phyloP scores from a whole-genome alignment of 2,888 invertebrate species.

The Dryobotodes eremita region DNA sequence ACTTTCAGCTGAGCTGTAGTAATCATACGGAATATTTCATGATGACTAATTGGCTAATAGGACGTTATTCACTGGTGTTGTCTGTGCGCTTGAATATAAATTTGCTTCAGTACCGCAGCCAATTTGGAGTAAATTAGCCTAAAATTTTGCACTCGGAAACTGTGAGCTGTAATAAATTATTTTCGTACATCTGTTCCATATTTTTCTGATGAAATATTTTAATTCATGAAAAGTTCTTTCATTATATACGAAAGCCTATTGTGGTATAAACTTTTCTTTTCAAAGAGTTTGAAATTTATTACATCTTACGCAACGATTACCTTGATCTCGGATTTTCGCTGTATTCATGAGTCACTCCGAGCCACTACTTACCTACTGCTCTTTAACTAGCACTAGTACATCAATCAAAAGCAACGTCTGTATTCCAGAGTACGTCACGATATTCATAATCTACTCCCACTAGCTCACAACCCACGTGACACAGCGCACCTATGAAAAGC shows the following conservation, averaged over 20 bases:
- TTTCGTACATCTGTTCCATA: slow-evolving; percentile 48
- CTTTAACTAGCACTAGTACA: slow-evolving; percentile 50
- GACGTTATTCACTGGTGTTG: slow-evolving; percentile 46
- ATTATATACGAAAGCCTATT: slow-evolving; percentile 27
- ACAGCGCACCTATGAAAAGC: slow-evolving; percentile 21
- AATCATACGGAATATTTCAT: slow-evolving; percentile 65
- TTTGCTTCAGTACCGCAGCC: slow-evolving; percentile 46
- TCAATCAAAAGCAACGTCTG: slow-evolving; percentile 69
- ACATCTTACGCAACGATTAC: slow-evolving; percentile 16
- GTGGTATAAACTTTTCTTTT: slow-evolving; percentile 17
- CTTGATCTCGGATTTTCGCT: slow-evolving; percentile 24
- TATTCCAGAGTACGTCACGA: slow-evolving; percentile 26
- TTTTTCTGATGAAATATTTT: slow-evolving; percentile 62
- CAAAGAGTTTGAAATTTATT: slow-evolving; percentile 28
- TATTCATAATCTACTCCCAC: slow-evolving; percentile 41
- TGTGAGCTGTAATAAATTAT: slow-evolving; percentile 53
- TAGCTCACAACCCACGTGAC: slow-evolving; percentile 19
- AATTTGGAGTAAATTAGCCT: slow-evolving; percentile 45
- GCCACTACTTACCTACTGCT: slow-evolving; percentile 3
- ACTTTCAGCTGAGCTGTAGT: slow-evolving; percentile 44
- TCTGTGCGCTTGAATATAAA: slow-evolving; percentile 53
- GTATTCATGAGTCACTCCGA: slow-evolving; percentile 2
- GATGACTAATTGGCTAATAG: slow-evolving; percentile 63
- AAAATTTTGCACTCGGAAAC: slow-evolving; percentile 42
- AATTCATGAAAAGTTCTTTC: slow-evolving; percentile 46